Conservation (phyloP, 2,113 vertebrate species). For the Clarias macrocephalus region DNA sequence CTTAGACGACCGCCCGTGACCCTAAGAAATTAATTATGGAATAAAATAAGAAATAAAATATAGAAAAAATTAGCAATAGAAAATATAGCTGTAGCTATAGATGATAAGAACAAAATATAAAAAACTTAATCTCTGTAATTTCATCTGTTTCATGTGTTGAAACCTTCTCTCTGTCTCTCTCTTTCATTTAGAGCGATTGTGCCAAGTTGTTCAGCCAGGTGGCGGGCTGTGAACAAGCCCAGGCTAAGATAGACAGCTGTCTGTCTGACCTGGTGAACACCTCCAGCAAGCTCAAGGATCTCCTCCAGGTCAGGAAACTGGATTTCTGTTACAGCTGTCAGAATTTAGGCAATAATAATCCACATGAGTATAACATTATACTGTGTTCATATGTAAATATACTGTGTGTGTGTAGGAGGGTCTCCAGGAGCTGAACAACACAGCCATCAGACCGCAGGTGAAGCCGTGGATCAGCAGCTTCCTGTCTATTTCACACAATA, state of each 20-base stretch:
- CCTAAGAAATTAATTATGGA: no score
- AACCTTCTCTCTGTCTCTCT: background rate
- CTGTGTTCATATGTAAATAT: no score
- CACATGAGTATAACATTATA: background rate
- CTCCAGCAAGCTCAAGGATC: constrained; percentile 91
- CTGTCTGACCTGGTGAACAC: constrained; percentile 88
- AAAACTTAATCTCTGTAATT: background rate
- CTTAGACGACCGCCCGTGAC: no score
- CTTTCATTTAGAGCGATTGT: constrained; percentile 83
- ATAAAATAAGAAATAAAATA: no score
- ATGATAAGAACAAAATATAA: no score
- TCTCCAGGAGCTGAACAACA: constrained; percentile 86
- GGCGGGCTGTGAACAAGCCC: constrained; percentile 79
- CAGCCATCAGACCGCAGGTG: constrained; percentile 92
- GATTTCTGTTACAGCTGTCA: background rate
- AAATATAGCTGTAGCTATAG: no score
- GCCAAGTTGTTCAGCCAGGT: constrained; percentile 89
- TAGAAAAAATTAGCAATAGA: no score
- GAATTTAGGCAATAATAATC: background rate
- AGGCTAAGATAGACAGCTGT: constrained; percentile 96
- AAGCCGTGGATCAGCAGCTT: constrained; percentile 98
- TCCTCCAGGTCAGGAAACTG: constrained; percentile 82
- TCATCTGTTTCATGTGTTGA: background rate
- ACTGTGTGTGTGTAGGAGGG: constrained; percentile 79
- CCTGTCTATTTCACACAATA: constrained; percentile 94